Percentiles rank a stretch among this genome's conserved stretches.
Conservation (phyloP, 2,797 vertebrate species). For the Semaprochilodus insignis region DNA sequence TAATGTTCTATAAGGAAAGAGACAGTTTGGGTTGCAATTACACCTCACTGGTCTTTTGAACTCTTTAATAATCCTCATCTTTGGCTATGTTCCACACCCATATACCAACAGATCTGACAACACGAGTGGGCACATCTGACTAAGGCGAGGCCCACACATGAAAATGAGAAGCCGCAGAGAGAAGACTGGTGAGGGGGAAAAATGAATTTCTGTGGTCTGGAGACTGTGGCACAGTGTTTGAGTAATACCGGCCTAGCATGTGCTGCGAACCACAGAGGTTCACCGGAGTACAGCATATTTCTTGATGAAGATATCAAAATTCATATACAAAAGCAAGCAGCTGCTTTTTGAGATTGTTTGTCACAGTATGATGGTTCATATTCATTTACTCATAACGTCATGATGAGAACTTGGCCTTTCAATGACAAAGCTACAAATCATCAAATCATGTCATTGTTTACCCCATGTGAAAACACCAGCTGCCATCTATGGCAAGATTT, state of each 20-base stretch:
- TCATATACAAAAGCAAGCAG: too few relatives aligned
- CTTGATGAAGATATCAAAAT: not conserved
- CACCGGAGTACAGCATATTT: not conserved
- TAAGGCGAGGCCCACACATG: not conserved
- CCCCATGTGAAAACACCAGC: too few relatives aligned
- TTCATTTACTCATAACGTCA: too few relatives aligned
- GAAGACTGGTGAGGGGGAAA: constrained; percentile 10
- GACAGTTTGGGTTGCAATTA: constrained; percentile 16
- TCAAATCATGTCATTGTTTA: too few relatives aligned
- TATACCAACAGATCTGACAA: not conserved
- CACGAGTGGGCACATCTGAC: not conserved
- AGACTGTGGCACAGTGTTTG: constrained; percentile 7
- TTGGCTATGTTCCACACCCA: not conserved
- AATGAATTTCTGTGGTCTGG: constrained; percentile 33
- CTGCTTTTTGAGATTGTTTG: too few relatives aligned
- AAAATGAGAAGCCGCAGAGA: not conserved
- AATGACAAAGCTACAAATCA: too few relatives aligned
- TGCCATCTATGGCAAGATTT: too few relatives aligned
- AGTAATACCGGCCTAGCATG: constrained; percentile 24
- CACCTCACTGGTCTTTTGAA: constrained; percentile 1
- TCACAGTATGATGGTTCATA: too few relatives aligned
- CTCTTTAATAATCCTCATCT: constrained; percentile 8
- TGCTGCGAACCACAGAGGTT: constrained; percentile 28
- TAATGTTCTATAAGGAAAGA: not conserved
- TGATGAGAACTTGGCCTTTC: too few relatives aligned